A percentile compares a stretch with the other conserved stretches of the same genome.
These are phyloP conservation scores for Macaria notata DNA, from an alignment of 2,888 invertebrate genomes.

Conservation along the genomic window DNA sequence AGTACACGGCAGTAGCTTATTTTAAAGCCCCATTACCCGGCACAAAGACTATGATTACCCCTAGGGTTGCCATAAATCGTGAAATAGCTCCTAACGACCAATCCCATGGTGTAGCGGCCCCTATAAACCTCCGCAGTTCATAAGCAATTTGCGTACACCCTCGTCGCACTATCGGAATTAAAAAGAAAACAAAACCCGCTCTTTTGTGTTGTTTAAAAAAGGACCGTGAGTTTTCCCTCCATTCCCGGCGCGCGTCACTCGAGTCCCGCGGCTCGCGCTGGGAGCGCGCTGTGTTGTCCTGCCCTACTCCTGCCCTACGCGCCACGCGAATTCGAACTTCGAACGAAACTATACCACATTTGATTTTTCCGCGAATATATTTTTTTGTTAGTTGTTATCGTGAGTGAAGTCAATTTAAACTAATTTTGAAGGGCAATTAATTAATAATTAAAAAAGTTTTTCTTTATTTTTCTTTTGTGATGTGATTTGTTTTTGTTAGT, in stretches of 20 bases:
- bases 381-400: too few species aligned
- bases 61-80: conserved; percentile 8
- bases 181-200: conserved; percentile 29
- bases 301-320: conserved; percentile 44
- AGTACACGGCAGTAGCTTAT: too few species aligned
- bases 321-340: conserved; percentile 35
- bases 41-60: conserved; percentile 3
- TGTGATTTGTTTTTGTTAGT: too few species aligned
- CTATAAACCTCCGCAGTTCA: conserved; percentile 23
- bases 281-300: conserved; percentile 52
- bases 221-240: conserved; percentile 23
- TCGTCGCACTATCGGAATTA: conserved; percentile 33
- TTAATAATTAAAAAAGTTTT: too few species aligned
- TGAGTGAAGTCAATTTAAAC: too few species aligned
- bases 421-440: too few species aligned
- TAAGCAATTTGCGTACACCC: conserved; percentile 32
- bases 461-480: too few species aligned
- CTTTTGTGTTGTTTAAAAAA: conserved; percentile 17
- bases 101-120: conserved; percentile 22
- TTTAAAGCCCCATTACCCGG: too few species aligned
- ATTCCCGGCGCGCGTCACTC: conserved; percentile 34
- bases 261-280: conserved; percentile 51
- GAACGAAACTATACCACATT: conserved; percentile 27
- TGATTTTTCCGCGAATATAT: conserved; percentile 15
- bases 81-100: conserved; percentile 21